phyloP scores from a whole-genome alignment of 2,113 vertebrate species.

The Lophotis ruficrista region DNA sequence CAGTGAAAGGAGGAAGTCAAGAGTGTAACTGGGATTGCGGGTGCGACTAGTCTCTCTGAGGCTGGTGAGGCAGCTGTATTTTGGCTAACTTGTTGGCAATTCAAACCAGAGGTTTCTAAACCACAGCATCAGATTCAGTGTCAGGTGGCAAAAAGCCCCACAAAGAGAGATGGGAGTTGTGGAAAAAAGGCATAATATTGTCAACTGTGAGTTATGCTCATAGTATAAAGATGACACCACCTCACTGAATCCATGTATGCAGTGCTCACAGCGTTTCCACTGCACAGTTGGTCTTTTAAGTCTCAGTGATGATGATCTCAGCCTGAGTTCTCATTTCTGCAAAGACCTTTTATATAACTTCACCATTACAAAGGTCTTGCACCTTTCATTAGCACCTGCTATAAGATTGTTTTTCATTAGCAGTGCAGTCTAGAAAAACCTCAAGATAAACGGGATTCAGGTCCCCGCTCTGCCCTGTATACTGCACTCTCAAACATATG shows the following conservation, averaged over 20 bases:
- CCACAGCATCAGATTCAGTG: not conserved
- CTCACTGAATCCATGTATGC: rapidly evolving
- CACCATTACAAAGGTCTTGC: not conserved
- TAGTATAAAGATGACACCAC: not conserved
- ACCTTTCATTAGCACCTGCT: not conserved
- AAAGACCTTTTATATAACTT: not conserved
- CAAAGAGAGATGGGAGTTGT: not conserved
- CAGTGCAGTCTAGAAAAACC: not conserved
- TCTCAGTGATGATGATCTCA: not conserved
- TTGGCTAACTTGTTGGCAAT: not conserved
- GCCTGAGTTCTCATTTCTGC: not conserved
- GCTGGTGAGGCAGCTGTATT: not conserved
- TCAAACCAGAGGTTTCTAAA: not conserved
- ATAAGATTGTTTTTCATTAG: not conserved
- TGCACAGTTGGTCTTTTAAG: not conserved
- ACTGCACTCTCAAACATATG: not conserved
- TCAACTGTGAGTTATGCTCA: not conserved
- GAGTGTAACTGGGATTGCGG: rapidly evolving
- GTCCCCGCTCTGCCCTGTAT: not conserved
- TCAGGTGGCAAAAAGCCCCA: not conserved
- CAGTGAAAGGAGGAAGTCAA: not conserved
- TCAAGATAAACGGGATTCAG: not conserved
- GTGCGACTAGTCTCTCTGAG: not conserved
- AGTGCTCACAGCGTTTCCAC: rapidly evolving
- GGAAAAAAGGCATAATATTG: not conserved